These are phyloP conservation scores for Lamellibrachia columna DNA, from an alignment of 2,888 invertebrate genomes.

Conservation along the genomic window DNA sequence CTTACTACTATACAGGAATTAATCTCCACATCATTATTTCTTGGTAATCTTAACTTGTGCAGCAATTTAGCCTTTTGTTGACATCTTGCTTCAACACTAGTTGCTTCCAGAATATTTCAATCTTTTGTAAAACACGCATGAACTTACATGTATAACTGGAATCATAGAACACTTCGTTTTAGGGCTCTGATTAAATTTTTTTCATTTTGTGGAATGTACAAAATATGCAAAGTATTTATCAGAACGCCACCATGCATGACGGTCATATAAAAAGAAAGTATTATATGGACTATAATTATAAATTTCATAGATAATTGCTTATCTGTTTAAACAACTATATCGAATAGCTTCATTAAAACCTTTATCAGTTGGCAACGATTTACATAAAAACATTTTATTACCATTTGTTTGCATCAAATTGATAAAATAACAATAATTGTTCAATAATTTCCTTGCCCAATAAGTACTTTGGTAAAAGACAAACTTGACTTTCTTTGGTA, in stretches of 20 bases:
- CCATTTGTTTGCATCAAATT: neutral
- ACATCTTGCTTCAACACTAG: too few species aligned
- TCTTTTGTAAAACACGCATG: too few species aligned
- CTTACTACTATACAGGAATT: neutral
- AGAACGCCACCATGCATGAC: neutral
- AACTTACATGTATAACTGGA: too few species aligned
- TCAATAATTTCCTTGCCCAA: neutral
- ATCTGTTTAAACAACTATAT: neutral
- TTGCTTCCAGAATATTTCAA: too few species aligned
- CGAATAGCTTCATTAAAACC: neutral
- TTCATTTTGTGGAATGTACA: neutral
- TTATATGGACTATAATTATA: neutral
- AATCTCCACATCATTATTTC: too few species aligned
- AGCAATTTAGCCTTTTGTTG: too few species aligned
- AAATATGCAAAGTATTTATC: neutral
- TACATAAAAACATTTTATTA: neutral
- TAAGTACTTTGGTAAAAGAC: neutral
- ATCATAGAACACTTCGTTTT: too few species aligned
- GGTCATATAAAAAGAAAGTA: neutral
- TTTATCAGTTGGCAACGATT: neutral
- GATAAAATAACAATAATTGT: neutral
- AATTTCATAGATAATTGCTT: neutral
- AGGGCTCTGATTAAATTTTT: neutral
- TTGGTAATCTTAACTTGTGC: too few species aligned
- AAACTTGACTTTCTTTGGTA: neutral